Conservation (phyloP, 2,797 vertebrate species). For the Lemur catta region DNA sequence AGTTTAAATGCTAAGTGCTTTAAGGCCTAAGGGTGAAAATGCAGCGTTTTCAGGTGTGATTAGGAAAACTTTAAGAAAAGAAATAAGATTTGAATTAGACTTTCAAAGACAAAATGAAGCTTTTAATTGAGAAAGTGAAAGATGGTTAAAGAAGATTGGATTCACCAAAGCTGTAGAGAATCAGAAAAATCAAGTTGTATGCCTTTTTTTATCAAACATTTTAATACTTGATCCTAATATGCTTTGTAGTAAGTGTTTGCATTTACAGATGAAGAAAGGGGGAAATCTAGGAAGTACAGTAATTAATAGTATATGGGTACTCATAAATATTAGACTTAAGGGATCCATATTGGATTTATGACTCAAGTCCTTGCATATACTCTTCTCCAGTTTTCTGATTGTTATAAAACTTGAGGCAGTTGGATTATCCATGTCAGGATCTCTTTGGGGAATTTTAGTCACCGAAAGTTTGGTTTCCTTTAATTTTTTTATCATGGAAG, state of each 20-base stretch:
- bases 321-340: background rate
- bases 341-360: background rate
- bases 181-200: background rate
- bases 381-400: background rate
- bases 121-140: slow-evolving; percentile 25
- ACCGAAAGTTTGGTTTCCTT: background rate
- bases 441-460: background rate
- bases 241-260: background rate
- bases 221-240: background rate
- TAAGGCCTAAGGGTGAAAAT: background rate
- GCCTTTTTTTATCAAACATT: background rate
- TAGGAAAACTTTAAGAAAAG: background rate
- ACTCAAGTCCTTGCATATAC: background rate
- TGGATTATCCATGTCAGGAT: background rate
- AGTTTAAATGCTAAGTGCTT: background rate
- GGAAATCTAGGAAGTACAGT: slow-evolving; percentile 1
- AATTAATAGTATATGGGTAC: background rate
- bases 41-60: background rate
- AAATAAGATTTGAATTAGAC: background rate
- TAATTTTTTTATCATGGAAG: slow-evolving; percentile 36
- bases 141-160: background rate
- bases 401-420: background rate
- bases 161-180: background rate
- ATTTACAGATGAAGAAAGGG: background rate
- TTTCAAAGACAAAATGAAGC: background rate